Evolutionary conservation across 2,797 vertebrate species (phyloP).

Genomic region (Perodicticus potto): DNA sequence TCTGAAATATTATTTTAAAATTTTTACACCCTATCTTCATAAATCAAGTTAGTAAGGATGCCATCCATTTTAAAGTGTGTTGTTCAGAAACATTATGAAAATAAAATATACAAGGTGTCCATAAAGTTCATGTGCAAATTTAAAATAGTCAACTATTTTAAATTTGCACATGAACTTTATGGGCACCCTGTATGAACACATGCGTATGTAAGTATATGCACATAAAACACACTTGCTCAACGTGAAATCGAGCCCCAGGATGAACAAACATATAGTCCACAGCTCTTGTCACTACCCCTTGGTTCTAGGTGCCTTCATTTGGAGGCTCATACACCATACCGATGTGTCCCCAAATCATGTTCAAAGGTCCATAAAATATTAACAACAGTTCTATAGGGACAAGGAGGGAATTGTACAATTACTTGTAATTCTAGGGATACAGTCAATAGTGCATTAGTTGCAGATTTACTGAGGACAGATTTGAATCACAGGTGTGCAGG

Average conservation of each 20-base stretch:
- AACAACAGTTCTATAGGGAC: background rate
- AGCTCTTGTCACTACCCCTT: background rate
- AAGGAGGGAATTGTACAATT: background rate
- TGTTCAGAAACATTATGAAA: background rate
- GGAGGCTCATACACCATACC: background rate
- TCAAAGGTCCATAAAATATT: background rate
- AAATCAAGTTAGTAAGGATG: background rate
- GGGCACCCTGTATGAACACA: background rate
- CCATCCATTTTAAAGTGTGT: conserved; percentile 44
- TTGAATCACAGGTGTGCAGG: background rate
- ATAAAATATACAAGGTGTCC: background rate
- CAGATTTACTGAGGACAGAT: background rate
- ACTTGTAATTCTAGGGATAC: background rate
- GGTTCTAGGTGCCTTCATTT: conserved; percentile 19
- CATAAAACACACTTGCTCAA: background rate
- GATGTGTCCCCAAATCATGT: background rate
- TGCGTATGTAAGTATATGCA: background rate
- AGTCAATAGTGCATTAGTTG: too few relatives aligned
- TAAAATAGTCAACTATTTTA: too few relatives aligned
- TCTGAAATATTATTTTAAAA: background rate
- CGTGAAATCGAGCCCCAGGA: background rate
- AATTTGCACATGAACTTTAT: too few relatives aligned
- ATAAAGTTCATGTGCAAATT: too few relatives aligned
- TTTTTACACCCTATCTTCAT: background rate
- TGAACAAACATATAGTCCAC: background rate